Base-by-base conservation (phyloP, 2,888 invertebrate species). In the Eilema depressum region DNA sequence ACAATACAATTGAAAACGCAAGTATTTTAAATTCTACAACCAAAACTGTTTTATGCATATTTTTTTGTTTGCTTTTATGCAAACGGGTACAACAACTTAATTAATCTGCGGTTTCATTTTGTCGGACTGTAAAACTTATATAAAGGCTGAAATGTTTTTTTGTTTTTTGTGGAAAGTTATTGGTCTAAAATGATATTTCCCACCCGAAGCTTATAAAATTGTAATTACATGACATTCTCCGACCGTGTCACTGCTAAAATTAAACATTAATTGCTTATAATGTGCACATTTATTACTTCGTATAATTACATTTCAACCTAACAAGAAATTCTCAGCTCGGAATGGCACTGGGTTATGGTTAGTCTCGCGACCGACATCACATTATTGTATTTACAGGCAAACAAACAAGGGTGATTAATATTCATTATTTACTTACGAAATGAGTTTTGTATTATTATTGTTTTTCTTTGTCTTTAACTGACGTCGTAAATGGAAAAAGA, bases 201-300 rank as follows among this genome's bases (percentile, higher is more conserved):
- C 41, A 65, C 60, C 61, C 64, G 68, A 74, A 75, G 66, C 62
- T 69, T 66, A 70, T 71, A 71, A 75, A 61, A 63, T 66, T 65
- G 68, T 74, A 79, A 83, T 78, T 77, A 77, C 67, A 77, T 57
- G 68, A 53, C 76, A 69, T 71, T 62, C 76, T 70, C 70, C 72
- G 53, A 62, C 66, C 71, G 64, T 25, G 62, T 71, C 60, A 67
- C 70, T 71, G 79, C 73, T 79, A 75, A 79, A 81, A 87, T 84
- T 87, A 81, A 77, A 80, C 80, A 75, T 76, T 77, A 71, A 83
- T 82, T 83, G 72, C 64, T 73, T 79, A 79, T 80, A 75, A 82
- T 77, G 69, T 68, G 66, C 68, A 72, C 77, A 69, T 82, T 83
- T 75, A 79, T 78, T 79, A 73, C 69, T 75, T 82, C 81, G 69